Evolutionary conservation across 1,140 invertebrate genomes (phyloP).

Genomic region (Melipona quadrifasciata): DNA sequence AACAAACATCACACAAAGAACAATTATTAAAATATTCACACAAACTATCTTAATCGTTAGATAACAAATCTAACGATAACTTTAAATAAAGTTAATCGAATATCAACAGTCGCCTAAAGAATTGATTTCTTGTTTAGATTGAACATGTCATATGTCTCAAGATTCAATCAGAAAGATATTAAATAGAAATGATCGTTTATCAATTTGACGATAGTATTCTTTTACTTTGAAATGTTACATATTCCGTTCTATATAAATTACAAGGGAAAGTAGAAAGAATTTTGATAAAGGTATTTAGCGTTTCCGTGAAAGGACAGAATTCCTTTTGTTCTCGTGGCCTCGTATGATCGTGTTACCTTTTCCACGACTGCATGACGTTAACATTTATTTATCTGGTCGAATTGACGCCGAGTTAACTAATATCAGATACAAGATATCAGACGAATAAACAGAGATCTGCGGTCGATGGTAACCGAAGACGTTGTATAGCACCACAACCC

Average conservation of each 20-base stretch:
- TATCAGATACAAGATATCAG: conserved; percentile 56
- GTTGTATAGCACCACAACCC: conserved; percentile 65
- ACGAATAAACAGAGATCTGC: conserved; percentile 67
- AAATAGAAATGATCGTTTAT: too few species aligned
- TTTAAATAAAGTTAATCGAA: background rate
- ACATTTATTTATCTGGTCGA: conserved; percentile 51
- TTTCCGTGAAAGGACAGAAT: conserved; percentile 30
- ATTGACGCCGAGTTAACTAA: conserved; percentile 62
- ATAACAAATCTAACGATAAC: background rate
- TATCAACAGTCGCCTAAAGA: background rate
- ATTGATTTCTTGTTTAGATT: background rate
- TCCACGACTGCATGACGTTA: conserved; percentile 33
- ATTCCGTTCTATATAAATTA: background rate
- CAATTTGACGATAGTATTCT: background rate
- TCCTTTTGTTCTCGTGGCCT: conserved; percentile 30
- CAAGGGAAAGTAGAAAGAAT: conserved; percentile 27
- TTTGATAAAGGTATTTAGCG: background rate
- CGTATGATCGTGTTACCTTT: conserved; percentile 62
- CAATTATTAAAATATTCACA: background rate
- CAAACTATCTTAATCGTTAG: background rate
- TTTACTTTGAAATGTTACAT: background rate
- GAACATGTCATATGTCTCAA: background rate
- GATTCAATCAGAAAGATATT: background rate
- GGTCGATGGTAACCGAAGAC: conserved; percentile 71
- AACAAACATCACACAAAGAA: background rate